Evolutionary conservation across 2,113 vertebrate species (phyloP).

Genomic region (Micronycteris hirsuta): DNA sequence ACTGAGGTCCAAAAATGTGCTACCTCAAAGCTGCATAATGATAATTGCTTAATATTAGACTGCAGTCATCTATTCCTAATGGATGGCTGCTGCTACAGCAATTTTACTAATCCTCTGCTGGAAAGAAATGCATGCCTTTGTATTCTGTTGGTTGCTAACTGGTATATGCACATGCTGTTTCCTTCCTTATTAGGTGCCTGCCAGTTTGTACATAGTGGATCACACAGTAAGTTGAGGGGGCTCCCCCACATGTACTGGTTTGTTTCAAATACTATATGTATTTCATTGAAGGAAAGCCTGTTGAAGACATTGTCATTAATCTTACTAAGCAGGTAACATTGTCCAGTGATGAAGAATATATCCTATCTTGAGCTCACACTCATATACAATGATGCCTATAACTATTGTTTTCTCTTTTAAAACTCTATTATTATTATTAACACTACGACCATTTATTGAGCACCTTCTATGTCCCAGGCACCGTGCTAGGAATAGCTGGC

Average conservation of each 20-base stretch:
- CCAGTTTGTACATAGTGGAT: slow-evolving; percentile 42
- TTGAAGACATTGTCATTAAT: not conserved
- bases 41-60: not conserved
- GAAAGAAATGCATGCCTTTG: not conserved
- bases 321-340: slow-evolving; percentile 17
- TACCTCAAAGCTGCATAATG: not conserved
- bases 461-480: not conserved
- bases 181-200: slow-evolving; percentile 20
- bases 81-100: not conserved
- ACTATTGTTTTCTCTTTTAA: slow-evolving; percentile 28
- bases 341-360: not conserved
- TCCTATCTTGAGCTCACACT: not conserved
- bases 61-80: not conserved
- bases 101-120: slow-evolving; percentile 10
- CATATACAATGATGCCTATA: not conserved
- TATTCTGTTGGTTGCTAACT: slow-evolving; percentile 12
- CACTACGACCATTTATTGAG: not conserved
- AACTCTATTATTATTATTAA: slow-evolving; percentile 15
- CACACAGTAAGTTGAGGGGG: slow-evolving; percentile 34
- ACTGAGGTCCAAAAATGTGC: not conserved
- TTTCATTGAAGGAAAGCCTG: not conserved
- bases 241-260: not conserved
- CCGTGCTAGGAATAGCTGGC: not conserved
- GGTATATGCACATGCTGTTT: slow-evolving; percentile 27
- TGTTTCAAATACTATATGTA: slow-evolving; percentile 11